phyloP scores from a whole-genome alignment of 2,797 vertebrate genomes.

The Gymnothorax javanicus region DNA sequence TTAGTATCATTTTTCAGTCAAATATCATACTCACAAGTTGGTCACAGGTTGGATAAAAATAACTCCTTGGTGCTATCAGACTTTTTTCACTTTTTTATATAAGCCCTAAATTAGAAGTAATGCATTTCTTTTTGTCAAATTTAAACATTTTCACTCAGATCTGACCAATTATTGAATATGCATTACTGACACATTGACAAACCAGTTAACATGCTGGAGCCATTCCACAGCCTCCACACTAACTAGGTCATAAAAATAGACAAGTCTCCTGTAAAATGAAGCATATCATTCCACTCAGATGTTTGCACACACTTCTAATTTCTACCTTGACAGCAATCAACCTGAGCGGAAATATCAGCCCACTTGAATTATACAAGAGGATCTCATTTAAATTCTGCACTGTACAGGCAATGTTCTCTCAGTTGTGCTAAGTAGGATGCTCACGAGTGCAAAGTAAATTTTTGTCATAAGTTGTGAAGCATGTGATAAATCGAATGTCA shows the following conservation, averaged over 20 bases:
- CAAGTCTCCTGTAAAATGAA: background rate
- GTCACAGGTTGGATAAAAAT: background rate
- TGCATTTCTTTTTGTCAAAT: background rate
- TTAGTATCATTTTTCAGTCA: no score
- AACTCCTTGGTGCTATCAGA: background rate
- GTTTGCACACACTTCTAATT: background rate
- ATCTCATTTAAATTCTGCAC: background rate
- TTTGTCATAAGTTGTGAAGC: background rate
- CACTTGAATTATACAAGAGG: conserved; percentile 11
- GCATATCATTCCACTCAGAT: background rate
- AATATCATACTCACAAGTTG: no score
- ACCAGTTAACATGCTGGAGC: background rate
- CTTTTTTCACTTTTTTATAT: background rate
- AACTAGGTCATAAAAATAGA: background rate
- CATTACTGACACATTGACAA: background rate
- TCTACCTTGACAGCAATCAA: conserved; percentile 10
- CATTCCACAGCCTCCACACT: background rate
- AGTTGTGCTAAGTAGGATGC: background rate
- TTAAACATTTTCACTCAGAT: background rate
- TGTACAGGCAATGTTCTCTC: background rate
- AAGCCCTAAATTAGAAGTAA: background rate
- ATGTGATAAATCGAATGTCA: background rate
- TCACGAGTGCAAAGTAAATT: background rate
- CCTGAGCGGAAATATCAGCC: background rate
- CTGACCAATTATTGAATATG: background rate